Base-by-base conservation (phyloP, 2,888 invertebrate species). In the Arrhopalites spinosus region DNA sequence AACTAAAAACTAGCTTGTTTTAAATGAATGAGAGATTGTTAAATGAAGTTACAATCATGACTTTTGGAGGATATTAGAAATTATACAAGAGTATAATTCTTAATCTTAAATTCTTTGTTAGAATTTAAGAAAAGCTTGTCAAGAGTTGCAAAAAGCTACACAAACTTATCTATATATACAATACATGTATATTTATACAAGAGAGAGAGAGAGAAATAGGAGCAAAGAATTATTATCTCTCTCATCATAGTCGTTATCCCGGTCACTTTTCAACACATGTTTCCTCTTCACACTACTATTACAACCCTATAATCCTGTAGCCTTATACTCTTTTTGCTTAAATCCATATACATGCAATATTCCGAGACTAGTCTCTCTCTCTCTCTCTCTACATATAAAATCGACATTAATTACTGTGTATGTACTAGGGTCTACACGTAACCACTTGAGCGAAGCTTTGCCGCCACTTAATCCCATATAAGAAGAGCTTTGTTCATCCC, bases 381-480 rank as follows among this genome's bases (percentile, higher is more conserved):
- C 50, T 50, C n/a, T 50, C 50, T 50, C 50, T 50, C 50, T 53
- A 17, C 20, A 17, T n/a, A 17, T 50, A 15, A 50, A 17, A 50
- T 50, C 50, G 17, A 50, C 50, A 50, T 50, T 50, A 50, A 50
- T 50, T 50, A 50, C n/a, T 50, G 50, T n/a, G n/a, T n/a, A n/a
- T n/a, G n/a, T 50, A 50, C 50, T 50, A 50, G 50, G 50, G 7
- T 17, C 15, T 50, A 50, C 7, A 50, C 50, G 50, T 50, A 50
- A 50, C 50, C 50, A 50, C 50, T 50, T 50, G 50, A 50, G 15
- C 50, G 50, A 50, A n/a, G n/a, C 50, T 63, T 30, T 63, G 25
- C 63, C 63, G 29, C 63, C 63, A 63, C 63, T 63, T 63, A 63
- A 63, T 63, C 43, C 66, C 43, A 30, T n/a, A 66, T 17, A 43